Evolutionary conservation across 2,113 vertebrate genomes (phyloP).

Genomic region (Antigone vipio): DNA sequence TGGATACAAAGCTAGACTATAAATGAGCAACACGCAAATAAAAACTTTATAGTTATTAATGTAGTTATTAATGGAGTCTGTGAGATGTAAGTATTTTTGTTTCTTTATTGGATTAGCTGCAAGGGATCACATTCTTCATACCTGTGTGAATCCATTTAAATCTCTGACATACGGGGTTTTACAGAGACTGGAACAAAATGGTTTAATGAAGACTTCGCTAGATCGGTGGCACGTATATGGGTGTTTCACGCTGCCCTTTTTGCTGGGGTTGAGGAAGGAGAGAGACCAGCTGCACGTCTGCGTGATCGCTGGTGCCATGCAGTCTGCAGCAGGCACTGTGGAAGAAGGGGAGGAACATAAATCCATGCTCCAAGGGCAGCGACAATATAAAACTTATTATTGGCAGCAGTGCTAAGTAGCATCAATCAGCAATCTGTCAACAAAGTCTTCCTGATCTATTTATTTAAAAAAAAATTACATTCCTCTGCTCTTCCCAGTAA

Average conservation of each 20-base stretch:
- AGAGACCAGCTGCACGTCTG: background rate
- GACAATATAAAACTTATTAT: background rate
- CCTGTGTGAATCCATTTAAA: background rate
- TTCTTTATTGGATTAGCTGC: background rate
- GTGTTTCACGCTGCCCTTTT: background rate
- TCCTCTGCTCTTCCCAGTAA: background rate
- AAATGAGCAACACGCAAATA: background rate
- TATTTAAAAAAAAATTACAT: background rate
- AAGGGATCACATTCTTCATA: background rate
- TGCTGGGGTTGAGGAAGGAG: background rate
- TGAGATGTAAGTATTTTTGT: background rate
- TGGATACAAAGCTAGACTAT: background rate
- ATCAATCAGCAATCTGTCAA: background rate
- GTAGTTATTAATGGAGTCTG: background rate
- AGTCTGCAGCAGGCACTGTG: background rate
- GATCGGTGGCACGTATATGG: accelerated
- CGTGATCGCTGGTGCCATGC: background rate
- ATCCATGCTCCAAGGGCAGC: background rate
- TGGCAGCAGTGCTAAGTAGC: background rate
- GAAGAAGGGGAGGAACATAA: background rate
- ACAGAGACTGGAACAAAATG: background rate
- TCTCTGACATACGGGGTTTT: background rate
- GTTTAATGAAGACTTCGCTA: accelerated
- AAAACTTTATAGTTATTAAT: background rate
- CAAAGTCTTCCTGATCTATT: background rate